Evolutionary conservation across 2,113 vertebrate genomes (phyloP).

Genomic region (Cyphomyrus discorhynchus): DNA sequence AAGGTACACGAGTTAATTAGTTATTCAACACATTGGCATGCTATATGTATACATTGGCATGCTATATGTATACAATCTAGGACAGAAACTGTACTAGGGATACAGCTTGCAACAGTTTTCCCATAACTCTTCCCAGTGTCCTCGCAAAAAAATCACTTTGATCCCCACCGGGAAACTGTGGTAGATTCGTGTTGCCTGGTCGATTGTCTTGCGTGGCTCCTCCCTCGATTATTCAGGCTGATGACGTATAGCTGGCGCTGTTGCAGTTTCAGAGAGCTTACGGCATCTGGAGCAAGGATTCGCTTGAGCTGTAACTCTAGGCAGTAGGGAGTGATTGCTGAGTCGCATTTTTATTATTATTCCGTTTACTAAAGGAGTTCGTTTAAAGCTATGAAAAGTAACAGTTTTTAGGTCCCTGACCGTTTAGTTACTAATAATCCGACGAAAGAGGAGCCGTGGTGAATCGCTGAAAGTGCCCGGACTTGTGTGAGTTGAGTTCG

Average conservation of each 20-base stretch:
- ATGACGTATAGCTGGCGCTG: constrained; percentile 35
- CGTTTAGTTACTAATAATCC: not conserved
- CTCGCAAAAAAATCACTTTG: not conserved
- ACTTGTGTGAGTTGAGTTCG: constrained; percentile 34
- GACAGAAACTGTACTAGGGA: not conserved
- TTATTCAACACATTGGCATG: not conserved
- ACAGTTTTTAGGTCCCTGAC: not conserved
- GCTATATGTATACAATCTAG: not conserved
- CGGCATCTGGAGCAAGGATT: not conserved
- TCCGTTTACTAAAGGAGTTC: not conserved
- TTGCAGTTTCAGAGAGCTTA: constrained; percentile 20
- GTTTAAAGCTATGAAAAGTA: not conserved
- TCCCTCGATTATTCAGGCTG: constrained; percentile 50
- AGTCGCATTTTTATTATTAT: not conserved
- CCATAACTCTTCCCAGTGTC: not conserved
- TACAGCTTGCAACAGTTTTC: not conserved
- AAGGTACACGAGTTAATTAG: not conserved
- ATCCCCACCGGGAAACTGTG: not conserved
- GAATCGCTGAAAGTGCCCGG: constrained; percentile 13
- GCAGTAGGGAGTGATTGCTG: not conserved
- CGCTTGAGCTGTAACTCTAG: constrained; percentile 4
- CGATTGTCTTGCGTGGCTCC: constrained; percentile 42
- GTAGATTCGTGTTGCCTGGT: constrained; percentile 40
- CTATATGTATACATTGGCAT: not conserved
- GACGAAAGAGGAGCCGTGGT: not conserved